Evolutionary conservation across 2,888 invertebrate genomes (phyloP), one percentile per base, ranked within the genome.

Genomic region (Polydrusus tereticollis): DNA sequence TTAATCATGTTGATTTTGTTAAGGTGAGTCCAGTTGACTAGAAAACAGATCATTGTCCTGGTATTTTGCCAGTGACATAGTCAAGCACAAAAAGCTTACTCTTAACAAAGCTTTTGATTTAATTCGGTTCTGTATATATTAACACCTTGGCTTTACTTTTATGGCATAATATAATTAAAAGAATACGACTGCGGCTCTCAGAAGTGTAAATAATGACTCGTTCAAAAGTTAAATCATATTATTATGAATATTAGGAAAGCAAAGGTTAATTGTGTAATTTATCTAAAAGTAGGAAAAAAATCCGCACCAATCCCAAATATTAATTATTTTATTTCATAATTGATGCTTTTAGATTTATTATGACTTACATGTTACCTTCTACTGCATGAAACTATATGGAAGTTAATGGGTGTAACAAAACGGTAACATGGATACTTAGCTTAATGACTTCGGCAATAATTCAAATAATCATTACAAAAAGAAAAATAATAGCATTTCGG

Each of bases 121-220:
- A 59, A 16, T 64, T 47, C 18, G 64, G 38, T 50, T 33, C 50
- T 64, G 52, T 10, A 23, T 38, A 10, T 64, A 6, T 12, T 33
- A 52, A 64, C 23, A 50, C 64, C 50, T 64, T 52, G 64, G 23
- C 21, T 64, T 52, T 16, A 50, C 64, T 64, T 64, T 64, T 64
- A 64, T 52, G 38, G 64, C 64, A 64, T 64, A 52, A 64, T 52
- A 64, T 64, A 52, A 64, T 64, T 64, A 64, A 64, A 64, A 52
- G 20, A 50, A 64, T 43, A 63, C n/a, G 52, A 50, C 64, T 52
- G 47, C 33, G 20, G 18, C 33, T 45, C 33, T 20, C 10, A 63
- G 36, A 63, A 63, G 52, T 64, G 52, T 50, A 47, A 38, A 64
- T 64, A 64, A 64, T 64, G 52, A 64, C 64, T 50, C 14, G 64